These are phyloP conservation scores for Steinernema feltiae DNA, from an alignment of 1,140 invertebrate species.

Conservation along the genomic window DNA sequence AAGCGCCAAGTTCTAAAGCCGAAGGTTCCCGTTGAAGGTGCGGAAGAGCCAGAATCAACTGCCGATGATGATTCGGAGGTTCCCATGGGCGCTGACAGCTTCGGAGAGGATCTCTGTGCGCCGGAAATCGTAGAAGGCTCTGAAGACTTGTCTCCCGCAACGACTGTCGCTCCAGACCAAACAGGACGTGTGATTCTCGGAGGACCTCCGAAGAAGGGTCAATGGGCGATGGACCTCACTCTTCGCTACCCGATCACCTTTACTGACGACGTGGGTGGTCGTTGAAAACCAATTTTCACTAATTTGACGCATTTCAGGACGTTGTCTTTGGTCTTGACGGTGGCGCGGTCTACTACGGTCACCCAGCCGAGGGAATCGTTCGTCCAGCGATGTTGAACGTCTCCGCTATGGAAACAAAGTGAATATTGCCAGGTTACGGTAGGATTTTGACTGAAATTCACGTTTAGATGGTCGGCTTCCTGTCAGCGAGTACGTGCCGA, in stretches of 20 bases:
- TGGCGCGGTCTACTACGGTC: not conserved
- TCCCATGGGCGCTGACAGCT: not conserved
- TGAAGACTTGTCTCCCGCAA: not conserved
- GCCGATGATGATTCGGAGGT: not conserved
- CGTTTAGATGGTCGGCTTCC: constrained; percentile 35
- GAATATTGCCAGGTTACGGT: no score
- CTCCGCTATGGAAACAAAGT: not conserved
- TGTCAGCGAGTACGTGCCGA: constrained; percentile 36
- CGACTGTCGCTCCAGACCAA: not conserved
- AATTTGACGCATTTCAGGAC: not conserved
- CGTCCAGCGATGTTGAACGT: not conserved
- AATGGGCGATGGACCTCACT: constrained; percentile 8
- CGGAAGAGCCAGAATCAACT: not conserved
- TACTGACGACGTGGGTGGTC: not conserved
- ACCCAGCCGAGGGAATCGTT: not conserved
- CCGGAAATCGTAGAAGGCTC: not conserved
- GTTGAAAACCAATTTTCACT: not conserved
- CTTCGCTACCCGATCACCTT: not conserved
- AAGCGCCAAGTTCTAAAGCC: constrained; percentile 2
- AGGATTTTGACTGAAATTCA: no score
- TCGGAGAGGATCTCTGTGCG: not conserved
- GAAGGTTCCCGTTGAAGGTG: not conserved
- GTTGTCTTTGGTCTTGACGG: not conserved
- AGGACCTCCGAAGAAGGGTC: constrained; percentile 5
- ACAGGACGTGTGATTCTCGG: not conserved